These are phyloP conservation scores for Tenebrio molitor DNA, from an alignment of 1,140 invertebrate species.

Conservation along the genomic window DNA sequence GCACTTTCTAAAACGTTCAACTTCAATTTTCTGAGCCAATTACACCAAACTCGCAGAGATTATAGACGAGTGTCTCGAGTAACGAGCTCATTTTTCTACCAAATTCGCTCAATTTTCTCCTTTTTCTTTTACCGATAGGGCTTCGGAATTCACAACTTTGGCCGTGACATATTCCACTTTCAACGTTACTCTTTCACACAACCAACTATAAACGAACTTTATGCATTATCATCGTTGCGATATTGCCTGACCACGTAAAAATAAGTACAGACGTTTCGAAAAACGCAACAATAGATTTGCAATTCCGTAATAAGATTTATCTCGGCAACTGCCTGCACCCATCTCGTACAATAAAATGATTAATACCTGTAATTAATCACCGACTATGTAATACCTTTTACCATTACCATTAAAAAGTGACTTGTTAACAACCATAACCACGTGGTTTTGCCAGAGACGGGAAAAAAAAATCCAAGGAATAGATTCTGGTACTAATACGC, in stretches of 20 bases:
- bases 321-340: conserved; percentile 27
- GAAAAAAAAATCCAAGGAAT: no score
- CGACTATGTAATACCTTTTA: conserved; percentile 21
- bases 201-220: conserved; percentile 23
- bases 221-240: conserved; percentile 32
- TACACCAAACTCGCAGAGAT: conserved; percentile 31
- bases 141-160: conserved; percentile 28
- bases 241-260: conserved; percentile 37
- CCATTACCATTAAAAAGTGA: conserved; percentile 7
- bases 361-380: conserved; percentile 38
- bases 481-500: no score
- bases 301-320: conserved; percentile 25
- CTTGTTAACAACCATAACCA: no score
- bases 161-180: conserved; percentile 35
- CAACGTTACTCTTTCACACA: conserved; percentile 37
- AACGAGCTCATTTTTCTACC: conserved; percentile 36
- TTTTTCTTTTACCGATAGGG: conserved; percentile 12
- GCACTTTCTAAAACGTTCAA: conserved; percentile 39
- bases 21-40: conserved; percentile 37
- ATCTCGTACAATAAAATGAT: conserved; percentile 28
- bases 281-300: conserved; percentile 36
- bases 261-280: conserved; percentile 25
- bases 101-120: conserved; percentile 28
- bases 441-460: no score
- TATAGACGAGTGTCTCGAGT: conserved; percentile 35